Evolutionary conservation across 2,888 invertebrate genomes (phyloP).

Genomic region (Serripes groenlandicus): DNA sequence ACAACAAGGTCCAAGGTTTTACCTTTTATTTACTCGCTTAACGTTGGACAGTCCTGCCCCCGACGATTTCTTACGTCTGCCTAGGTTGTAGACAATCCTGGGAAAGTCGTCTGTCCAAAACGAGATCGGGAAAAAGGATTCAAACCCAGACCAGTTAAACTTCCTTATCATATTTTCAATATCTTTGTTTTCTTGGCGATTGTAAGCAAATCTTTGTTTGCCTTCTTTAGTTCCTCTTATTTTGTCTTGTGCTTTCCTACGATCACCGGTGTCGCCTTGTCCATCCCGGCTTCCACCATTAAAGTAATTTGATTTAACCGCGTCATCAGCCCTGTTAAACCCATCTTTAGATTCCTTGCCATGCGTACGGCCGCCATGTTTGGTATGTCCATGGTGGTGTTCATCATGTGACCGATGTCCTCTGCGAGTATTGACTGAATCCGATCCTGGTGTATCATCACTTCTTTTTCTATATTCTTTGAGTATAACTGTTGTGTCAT

Average conservation of each 20-base stretch:
- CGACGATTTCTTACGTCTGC: neutral
- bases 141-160: neutral
- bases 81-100: neutral
- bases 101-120: neutral
- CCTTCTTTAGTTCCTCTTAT: too few relatives aligned
- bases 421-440: neutral
- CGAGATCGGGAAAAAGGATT: slow-evolving; percentile 1
- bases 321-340: neutral
- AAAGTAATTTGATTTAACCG: neutral
- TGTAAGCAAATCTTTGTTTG: too few relatives aligned
- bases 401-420: neutral
- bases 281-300: neutral
- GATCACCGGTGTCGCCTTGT: neutral
- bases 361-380: neutral
- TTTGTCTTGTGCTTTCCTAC: neutral
- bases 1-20: too few relatives aligned
- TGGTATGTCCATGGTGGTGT: neutral
- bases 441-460: neutral
- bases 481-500: slow-evolving; percentile 10
- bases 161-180: neutral
- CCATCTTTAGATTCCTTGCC: neutral
- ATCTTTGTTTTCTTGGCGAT: neutral
- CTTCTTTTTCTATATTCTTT: neutral
- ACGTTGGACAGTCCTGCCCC: neutral
- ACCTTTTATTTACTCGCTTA: neutral